Conservation (phyloP, 2,797 vertebrate genomes). For the Atherinosoma microstoma region DNA sequence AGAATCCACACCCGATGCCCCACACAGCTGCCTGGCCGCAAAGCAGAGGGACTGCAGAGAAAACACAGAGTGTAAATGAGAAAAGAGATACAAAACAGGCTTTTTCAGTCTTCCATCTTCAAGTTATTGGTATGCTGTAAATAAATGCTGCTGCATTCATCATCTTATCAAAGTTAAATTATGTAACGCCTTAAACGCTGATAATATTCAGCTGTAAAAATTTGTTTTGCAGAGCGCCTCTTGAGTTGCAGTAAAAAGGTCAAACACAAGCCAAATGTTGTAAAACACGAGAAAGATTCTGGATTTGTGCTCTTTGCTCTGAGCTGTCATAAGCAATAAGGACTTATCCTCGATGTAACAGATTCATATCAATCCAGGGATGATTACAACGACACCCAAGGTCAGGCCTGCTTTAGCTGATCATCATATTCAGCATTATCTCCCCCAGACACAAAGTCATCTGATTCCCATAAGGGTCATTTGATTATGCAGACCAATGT, state of each 20-base stretch:
- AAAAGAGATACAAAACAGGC: conserved; percentile 21
- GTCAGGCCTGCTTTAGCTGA: conserved; percentile 64
- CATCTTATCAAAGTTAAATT: conserved; percentile 49
- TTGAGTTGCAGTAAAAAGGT: conserved; percentile 65
- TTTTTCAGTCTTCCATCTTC: neutral
- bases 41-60: conserved; percentile 80
- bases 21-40: conserved; percentile 78
- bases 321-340: conserved; percentile 38
- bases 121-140: conserved; percentile 14
- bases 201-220: conserved; percentile 68
- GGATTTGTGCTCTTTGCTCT: conserved; percentile 49
- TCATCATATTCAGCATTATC: conserved; percentile 71
- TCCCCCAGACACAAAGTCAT: conserved; percentile 69
- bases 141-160: conserved; percentile 46
- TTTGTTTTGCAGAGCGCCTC: conserved; percentile 49
- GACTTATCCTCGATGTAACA: conserved; percentile 55
- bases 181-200: conserved; percentile 47
- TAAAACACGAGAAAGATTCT: conserved; percentile 56
- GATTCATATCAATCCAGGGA: conserved; percentile 64
- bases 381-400: conserved; percentile 65
- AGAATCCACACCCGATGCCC: conserved; percentile 86
- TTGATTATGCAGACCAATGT: conserved; percentile 62
- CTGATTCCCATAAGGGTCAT: conserved; percentile 66
- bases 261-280: conserved; percentile 61
- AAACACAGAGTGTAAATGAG: conserved; percentile 46